Evolutionary conservation across 2,113 vertebrate genomes (phyloP).

Genomic region (Tympanuchus pallidicinctus): DNA sequence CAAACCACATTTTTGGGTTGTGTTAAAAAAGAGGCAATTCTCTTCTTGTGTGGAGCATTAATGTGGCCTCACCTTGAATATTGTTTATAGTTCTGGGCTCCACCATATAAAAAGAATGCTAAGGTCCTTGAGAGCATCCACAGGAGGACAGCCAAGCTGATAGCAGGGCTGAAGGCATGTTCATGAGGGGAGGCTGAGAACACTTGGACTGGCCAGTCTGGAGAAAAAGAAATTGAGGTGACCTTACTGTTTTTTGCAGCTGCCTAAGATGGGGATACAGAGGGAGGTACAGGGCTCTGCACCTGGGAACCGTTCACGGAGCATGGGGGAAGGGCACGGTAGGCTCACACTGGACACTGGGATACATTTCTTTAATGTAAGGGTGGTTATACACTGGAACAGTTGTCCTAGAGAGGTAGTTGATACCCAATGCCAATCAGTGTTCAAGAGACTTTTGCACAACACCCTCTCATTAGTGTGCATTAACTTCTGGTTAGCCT

Average conservation of each 20-base stretch:
- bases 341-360: background rate
- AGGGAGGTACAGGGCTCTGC: background rate
- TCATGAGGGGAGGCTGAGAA: background rate
- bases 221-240: background rate
- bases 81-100: background rate
- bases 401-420: background rate
- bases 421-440: background rate
- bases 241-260: background rate
- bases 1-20: background rate
- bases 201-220: background rate
- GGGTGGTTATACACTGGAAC: background rate
- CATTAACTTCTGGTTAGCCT: background rate
- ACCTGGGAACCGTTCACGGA: background rate
- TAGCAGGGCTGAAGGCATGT: background rate
- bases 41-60: background rate
- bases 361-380: background rate
- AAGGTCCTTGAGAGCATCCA: background rate
- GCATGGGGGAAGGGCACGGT: background rate
- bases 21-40: background rate
- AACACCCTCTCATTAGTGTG: background rate
- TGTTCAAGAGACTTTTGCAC: background rate
- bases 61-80: background rate
- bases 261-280: background rate
- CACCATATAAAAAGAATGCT: background rate
- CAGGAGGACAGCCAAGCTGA: background rate